phyloP scores from a whole-genome alignment of 2,888 invertebrate species.

The Luperina nickerlii region DNA sequence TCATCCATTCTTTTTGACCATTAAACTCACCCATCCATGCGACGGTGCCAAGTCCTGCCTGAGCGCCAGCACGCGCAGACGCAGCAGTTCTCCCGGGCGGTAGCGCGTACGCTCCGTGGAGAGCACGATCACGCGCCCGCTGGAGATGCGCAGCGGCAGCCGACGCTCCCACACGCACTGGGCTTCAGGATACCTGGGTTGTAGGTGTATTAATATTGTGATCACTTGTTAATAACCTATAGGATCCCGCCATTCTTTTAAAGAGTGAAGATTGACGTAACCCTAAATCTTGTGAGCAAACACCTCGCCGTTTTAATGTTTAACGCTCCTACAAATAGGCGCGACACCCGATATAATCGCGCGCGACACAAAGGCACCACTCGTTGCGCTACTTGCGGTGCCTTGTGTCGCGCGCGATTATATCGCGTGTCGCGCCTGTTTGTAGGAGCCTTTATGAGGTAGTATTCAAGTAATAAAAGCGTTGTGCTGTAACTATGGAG shows the following conservation, averaged over 20 bases:
- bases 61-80: constrained; percentile 89
- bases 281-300: neutral
- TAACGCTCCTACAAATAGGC: no score
- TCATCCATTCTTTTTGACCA: neutral
- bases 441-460: no score
- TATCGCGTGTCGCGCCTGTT: no score
- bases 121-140: constrained; percentile 87
- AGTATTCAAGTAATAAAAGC: neutral
- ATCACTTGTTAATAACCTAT: neutral
- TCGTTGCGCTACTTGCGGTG: no score
- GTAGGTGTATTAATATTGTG: neutral
- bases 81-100: constrained; percentile 90
- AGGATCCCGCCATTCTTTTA: neutral
- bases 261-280: neutral
- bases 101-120: constrained; percentile 91
- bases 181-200: constrained; percentile 78
- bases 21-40: constrained; percentile 84
- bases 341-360: no score
- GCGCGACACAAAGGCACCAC: no score
- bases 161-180: constrained; percentile 82
- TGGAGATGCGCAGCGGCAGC: constrained; percentile 87
- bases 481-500: neutral
- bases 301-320: no score
- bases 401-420: no score
- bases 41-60: constrained; percentile 90